These are phyloP conservation scores for Hypercompe scribonia DNA, from an alignment of 2,888 invertebrate genomes.

Conservation along the genomic window DNA sequence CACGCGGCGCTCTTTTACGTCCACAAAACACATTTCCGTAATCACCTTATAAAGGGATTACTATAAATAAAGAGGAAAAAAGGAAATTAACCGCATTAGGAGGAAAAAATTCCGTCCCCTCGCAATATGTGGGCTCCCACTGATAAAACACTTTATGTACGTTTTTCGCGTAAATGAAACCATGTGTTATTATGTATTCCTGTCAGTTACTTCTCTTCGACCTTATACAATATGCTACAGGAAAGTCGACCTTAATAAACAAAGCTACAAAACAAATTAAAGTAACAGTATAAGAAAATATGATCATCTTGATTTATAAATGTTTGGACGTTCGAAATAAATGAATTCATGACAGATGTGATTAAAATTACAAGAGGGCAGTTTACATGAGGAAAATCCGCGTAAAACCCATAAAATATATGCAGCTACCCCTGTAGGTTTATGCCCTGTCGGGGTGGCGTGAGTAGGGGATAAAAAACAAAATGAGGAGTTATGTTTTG, in stretches of 20 bases:
- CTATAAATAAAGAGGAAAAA: constrained; percentile 87
- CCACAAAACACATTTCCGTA: constrained; percentile 86
- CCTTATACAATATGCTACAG: constrained; percentile 38
- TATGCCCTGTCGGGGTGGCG: constrained; percentile 73
- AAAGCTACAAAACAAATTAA: constrained; percentile 19
- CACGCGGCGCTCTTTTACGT: constrained; percentile 85
- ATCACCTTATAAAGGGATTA: constrained; percentile 87
- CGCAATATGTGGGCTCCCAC: constrained; percentile 85
- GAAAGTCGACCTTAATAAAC: constrained; percentile 49
- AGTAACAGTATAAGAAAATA: constrained; percentile 36
- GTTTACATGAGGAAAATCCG: constrained; percentile 66
- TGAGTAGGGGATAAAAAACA: constrained; percentile 86
- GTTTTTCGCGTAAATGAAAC: constrained; percentile 82
- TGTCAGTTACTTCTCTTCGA: constrained; percentile 53
- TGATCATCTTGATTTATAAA: constrained; percentile 49
- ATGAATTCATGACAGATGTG: constrained; percentile 53
- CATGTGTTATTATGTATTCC: constrained; percentile 78
- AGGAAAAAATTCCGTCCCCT: constrained; percentile 83
- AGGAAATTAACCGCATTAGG: constrained; percentile 86
- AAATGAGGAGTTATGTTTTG: constrained; percentile 87
- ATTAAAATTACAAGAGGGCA: constrained; percentile 60
- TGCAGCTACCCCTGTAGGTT: constrained; percentile 80
- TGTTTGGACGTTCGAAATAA: constrained; percentile 32
- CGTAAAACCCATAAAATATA: constrained; percentile 80
- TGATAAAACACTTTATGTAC: constrained; percentile 84